Evolutionary conservation across 2,888 invertebrate species (phyloP).

Genomic region (Acanthosepion pharaonis): DNA sequence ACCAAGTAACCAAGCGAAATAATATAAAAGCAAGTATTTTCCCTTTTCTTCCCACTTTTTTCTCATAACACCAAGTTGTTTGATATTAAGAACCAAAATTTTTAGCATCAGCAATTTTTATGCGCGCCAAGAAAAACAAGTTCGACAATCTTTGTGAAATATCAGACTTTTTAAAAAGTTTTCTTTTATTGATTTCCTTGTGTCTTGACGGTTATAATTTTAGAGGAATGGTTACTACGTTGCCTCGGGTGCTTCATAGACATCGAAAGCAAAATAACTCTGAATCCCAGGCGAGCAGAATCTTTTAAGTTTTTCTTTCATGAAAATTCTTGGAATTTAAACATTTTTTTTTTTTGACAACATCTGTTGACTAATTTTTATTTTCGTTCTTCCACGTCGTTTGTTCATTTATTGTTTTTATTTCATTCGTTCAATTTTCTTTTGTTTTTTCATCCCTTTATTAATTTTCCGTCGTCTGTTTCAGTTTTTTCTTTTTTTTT

Average conservation of each 20-base stretch:
- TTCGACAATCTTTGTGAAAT: neutral
- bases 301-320: neutral
- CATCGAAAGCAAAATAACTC: neutral
- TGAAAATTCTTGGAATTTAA: neutral
- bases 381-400: neutral
- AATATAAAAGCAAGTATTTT: too few species aligned
- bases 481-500: too few species aligned
- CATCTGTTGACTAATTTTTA: neutral
- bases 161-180: neutral
- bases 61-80: too few species aligned
- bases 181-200: neutral
- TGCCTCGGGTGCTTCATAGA: neutral
- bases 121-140: neutral
- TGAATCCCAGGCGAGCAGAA: neutral
- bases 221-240: neutral
- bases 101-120: too few species aligned
- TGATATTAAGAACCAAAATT: too few species aligned
- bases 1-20: too few species aligned
- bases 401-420: neutral
- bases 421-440: neutral
- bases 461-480: too few species aligned
- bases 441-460: neutral
- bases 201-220: neutral
- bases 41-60: too few species aligned
- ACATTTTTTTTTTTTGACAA: neutral